Evolutionary conservation across 2,888 invertebrate species (phyloP), one percentile per base, ranked within the genome.

Genomic region (Capitulum mitella): DNA sequence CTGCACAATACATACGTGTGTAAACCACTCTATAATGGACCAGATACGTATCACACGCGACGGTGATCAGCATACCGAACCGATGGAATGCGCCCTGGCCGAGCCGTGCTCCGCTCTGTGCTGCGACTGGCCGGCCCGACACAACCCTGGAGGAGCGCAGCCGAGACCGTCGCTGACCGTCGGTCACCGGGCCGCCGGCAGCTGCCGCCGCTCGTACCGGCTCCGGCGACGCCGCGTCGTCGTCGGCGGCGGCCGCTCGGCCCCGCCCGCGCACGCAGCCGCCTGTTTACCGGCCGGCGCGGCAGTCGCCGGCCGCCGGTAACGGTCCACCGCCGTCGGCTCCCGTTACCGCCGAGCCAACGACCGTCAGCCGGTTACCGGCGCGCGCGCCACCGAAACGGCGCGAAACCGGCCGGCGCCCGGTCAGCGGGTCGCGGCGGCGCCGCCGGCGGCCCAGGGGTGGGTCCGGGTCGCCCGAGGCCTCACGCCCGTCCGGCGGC

Each of bases 261-360:
- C n/a, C n/a, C n/a, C n/a, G n/a, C n/a, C n/a, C n/a, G 22, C 51
- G 51, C 58, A 58, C 58, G 58, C 58, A 58, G 58, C n/a, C n/a
- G 58, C 58, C 58, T 34, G 64, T 64, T 34, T 64, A 64, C 64
- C 34, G 16, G 64, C 58, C 34, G 43, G 5, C 51, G 0, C 51
- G 51, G 22, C 51, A 22, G 19, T 19, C 51, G 61, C 61, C 32
- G 32, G 61, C 16, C n/a, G n/a, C 54, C n/a, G 34, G 64, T 64
- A 64, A 64, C 64, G 64, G 64, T 29, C 6, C 64, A 3, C 51
- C n/a, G 32, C 61, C 61, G 61, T 0, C 61, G n/a, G 61, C 64
- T 32, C 29, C 64, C 64, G 64, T 64, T 64, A 64, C 58, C 58
- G 29, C n/a, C 29, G 58, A n/a, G 58, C 58, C 51, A 29, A n/a